Evolutionary conservation across 2,797 vertebrate species (phyloP).

Genomic region (Cryptoblepharus egeriae): DNA sequence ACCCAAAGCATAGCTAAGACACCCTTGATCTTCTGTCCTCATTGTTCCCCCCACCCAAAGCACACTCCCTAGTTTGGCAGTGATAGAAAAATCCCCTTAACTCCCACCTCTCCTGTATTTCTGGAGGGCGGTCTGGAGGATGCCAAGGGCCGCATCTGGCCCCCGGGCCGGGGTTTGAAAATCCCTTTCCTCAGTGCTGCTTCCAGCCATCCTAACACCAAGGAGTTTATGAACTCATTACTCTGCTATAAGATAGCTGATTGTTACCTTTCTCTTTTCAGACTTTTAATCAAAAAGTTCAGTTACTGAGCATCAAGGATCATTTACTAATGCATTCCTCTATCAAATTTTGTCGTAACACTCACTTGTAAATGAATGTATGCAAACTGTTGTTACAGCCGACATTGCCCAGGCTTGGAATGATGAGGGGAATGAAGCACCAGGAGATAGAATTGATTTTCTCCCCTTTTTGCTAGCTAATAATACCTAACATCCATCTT

Average conservation of each 20-base stretch:
- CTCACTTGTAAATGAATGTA: constrained; percentile 58
- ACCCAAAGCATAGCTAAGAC: too few relatives aligned
- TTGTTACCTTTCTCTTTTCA: constrained; percentile 29
- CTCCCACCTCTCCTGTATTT: too few relatives aligned
- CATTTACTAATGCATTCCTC: constrained; percentile 45
- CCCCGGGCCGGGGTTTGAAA: too few relatives aligned
- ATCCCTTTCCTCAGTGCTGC: constrained; percentile 17
- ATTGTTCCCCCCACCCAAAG: too few relatives aligned
- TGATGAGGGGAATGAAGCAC: constrained; percentile 52
- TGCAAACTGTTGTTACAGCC: constrained; percentile 32
- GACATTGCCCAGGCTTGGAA: constrained; percentile 20
- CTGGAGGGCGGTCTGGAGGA: too few relatives aligned
- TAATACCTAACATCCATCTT: constrained; percentile 73
- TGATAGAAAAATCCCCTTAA: too few relatives aligned
- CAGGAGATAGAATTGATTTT: constrained; percentile 74
- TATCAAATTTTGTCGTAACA: constrained; percentile 46
- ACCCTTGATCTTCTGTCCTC: too few relatives aligned
- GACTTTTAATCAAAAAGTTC: constrained; percentile 50
- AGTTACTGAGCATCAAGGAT: constrained; percentile 37
- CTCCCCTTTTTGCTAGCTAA: constrained; percentile 65
- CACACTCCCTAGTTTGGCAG: too few relatives aligned
- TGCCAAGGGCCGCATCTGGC: too few relatives aligned
- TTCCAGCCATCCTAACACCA: constrained; percentile 13
- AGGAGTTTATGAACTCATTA: constrained; percentile 48
- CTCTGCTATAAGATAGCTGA: constrained; percentile 45